Base-by-base conservation (phyloP, 2,797 vertebrate species). In the Sylvia borin region DNA sequence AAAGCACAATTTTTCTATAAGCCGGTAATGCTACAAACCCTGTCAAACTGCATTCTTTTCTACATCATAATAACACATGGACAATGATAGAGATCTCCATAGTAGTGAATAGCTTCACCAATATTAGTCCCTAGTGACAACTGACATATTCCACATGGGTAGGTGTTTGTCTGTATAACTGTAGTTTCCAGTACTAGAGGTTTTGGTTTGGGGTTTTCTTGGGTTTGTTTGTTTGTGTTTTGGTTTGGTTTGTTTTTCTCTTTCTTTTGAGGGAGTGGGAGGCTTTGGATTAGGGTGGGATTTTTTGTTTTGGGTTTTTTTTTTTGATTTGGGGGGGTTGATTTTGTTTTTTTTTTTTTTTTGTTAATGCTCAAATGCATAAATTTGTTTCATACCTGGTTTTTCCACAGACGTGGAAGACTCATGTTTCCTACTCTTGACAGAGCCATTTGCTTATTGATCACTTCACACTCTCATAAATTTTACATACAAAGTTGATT, bases 1-100 rank as follows among this genome's bases (percentile, higher is more conserved):
- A 86, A 86, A 93, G 36, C 24, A 34, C n/a, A 40, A 5, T 87
- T 95, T 94, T 94, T 77, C 76, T 88, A 9, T 74, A 60, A 68
- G 38, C 32, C 38, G 57, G 29, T 70, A 85, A 67, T 71, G 29
- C 61, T 82, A 50, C 68, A 91, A 87, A 42, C 22, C 16, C 55
- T 64, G 40, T 91, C 32, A 74, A 70, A 60, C n/a, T 57, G 25
- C 32, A 32, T 92, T 84, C 60, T 84, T 92, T 84, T 65, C 71
- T 92, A 27, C 58, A 53, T 88, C 65, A 47, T 79, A 88, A 38
- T 34, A 91, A 81, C 54, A 83, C 70, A 73, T 55, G 48, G 68
- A 20, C 85, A 85, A 67, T 77, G 88, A 90, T 82, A 78, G 57
- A 83, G 76, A 84, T 68, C 68, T 88, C 50, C 42, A 68, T 87